Conservation (phyloP, 2,888 invertebrate species). For the Hirtodrosophila alboralis region DNA sequence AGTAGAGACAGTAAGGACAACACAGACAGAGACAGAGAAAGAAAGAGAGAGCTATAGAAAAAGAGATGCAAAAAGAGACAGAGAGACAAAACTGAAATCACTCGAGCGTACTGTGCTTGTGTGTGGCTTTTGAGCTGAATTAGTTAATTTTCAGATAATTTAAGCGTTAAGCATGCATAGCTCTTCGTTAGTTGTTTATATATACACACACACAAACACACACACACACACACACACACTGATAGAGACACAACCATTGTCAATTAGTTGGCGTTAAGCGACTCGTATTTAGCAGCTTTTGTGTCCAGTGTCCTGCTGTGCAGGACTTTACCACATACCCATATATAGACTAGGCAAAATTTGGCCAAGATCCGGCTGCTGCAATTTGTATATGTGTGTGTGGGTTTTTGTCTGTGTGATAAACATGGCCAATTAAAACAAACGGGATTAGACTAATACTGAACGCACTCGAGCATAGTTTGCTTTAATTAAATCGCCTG, state of each 20-base stretch:
- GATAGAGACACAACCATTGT: conserved; percentile 39
- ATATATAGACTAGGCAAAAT: conserved; percentile 10
- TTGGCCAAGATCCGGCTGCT: conserved; percentile 22
- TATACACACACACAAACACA: conserved; percentile 1
- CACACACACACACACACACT: conserved; percentile 8
- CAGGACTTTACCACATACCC: conserved; percentile 13
- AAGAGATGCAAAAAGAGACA: neutral
- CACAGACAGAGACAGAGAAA: neutral
- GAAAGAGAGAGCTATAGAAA: conserved; percentile 1
- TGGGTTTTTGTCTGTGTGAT: conserved; percentile 39
- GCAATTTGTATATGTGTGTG: conserved; percentile 39
- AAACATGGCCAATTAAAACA: conserved; percentile 73
- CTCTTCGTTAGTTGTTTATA: conserved; percentile 19
- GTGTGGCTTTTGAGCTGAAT: conserved; percentile 51
- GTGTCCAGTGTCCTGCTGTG: conserved; percentile 57
- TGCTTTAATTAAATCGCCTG: conserved; percentile 65
- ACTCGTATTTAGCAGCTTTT: conserved; percentile 53
- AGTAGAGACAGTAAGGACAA: neutral
- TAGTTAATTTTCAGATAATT: conserved; percentile 74
- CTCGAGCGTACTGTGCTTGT: conserved; percentile 39
- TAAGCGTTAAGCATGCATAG: conserved; percentile 61
- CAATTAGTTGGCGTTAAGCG: conserved; percentile 70
- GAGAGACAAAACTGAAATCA: conserved; percentile 10
- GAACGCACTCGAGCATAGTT: conserved; percentile 69
- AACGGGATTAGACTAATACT: conserved; percentile 66